Base-by-base conservation (phyloP, 2,888 invertebrate genomes). In the Imbricaverruca yamaguchii region DNA sequence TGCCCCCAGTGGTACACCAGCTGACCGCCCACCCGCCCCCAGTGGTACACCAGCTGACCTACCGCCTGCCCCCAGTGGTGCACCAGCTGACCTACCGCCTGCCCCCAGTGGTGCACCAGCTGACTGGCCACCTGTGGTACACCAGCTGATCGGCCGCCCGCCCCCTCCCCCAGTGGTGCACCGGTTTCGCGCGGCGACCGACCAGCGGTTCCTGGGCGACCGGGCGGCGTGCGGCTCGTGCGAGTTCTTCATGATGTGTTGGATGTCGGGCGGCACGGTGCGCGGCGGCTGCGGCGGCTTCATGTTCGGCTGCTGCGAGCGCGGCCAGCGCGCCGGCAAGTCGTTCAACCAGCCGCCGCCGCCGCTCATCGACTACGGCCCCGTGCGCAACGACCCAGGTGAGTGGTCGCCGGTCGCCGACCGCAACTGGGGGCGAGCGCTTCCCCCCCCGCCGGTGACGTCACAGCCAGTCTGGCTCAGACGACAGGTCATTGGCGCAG, bases 221-320 rank as follows among this genome's bases (percentile, higher is more conserved):
- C 85, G 84, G 59, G 84, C 90, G 81, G 88, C 89, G 84, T 93
- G 93, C 87, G 88, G 91, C 78, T 91, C 92, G 85, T 96, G 96
- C 88, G 95, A 95, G 88, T 95, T 95, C 89, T 95, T 95, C 90
- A 90, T 95, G 86, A 92, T 93, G 88, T 96, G 95, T 89, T 96
- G 95, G 95, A 92, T 95, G 91, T 91, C 93, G 83, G 94, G 94
- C 85, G 95, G 95, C 83, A 90, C 94, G 82, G 89, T 95, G 86
- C 94, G 95, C 86, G 94, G 94, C 84, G 91, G 93, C 84, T 96
- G 95, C 88, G 90, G 90, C 84, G 92, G 92, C 83, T 89, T 95
- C 84, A 90, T 95, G 85, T 93, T 92, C 87, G 94, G 94, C 84
- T 96, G 95, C 90, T 96, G 95, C 88, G 93, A 93, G 87, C 92